Base-by-base conservation (phyloP, 2,113 vertebrate genomes). In the Pteruthius melanotis region DNA sequence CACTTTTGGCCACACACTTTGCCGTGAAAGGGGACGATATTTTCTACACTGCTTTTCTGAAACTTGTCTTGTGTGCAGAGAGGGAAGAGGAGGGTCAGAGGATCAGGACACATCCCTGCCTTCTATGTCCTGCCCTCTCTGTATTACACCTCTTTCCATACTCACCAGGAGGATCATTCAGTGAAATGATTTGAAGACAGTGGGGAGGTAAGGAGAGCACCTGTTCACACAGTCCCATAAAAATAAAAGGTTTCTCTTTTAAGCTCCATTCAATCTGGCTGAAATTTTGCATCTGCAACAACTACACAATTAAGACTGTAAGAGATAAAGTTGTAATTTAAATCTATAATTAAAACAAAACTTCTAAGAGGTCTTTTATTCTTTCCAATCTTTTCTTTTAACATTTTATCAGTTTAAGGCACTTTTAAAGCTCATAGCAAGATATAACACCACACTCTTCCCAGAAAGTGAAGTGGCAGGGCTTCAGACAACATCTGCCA, bases 301-400 rank as follows among this genome's bases (percentile, higher is more conserved):
- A 80, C 47, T 52, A 79, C 76, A 71, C 87, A 79, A 52, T 68
- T 77, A 70, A 69, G 81, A 50, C 64, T 54, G 19, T 5, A 20
- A 60, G 80, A 75, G 13, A 87, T 54, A 49, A 87, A 84, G 35
- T 5, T 57, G 60, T 53, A 47, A 92, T 92, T 96, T 94, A 94
- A 83, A 50, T 50, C 76, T 56, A 49, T 64, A 95, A 97, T 94
- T 92, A 89, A 94, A 93, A 37, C 7, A 57, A 80, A 87, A 91
- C 60, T 88, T 54, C 64, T 50, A 13, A 61, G 68, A 35, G 70
- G 37, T 64, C 22, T 80, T 79, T 87, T 61, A 63, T 68, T 49
- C 50, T 61, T 84, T 63, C 44, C 83, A 90, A 60, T 70, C 83
- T 85, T 52, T 54, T 64, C 52, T 85, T 71, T 59, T 76, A 83